Percentiles rank a stretch among this genome's conserved stretches.
Evolutionary conservation across 2,113 vertebrate species (phyloP).

Genomic region (Phaethon lepturus): DNA sequence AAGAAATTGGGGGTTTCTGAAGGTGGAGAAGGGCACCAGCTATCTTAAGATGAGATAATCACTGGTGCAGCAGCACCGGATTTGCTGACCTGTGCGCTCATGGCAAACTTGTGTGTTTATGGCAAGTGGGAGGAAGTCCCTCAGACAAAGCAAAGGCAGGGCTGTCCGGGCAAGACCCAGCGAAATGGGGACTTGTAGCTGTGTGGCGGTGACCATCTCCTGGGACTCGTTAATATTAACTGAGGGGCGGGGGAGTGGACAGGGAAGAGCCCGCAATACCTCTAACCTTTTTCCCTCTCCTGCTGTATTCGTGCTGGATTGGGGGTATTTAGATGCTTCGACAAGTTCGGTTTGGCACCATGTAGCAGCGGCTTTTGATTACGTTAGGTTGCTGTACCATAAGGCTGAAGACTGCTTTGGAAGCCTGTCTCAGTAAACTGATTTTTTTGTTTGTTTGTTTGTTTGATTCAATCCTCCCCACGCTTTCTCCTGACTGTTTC

Average conservation of each 20-base stretch:
- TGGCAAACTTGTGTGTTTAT: not conserved
- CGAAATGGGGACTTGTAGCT: not conserved
- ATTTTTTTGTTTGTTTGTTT: not conserved
- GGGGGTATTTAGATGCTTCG: not conserved
- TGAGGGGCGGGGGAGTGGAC: not conserved
- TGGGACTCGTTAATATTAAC: not conserved
- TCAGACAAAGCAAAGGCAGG: not conserved
- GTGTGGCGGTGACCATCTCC: not conserved
- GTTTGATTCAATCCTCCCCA: not conserved
- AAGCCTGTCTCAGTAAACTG: not conserved
- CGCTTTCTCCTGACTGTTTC: not conserved
- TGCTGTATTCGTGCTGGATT: not conserved
- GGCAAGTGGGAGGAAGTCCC: not conserved
- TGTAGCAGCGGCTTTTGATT: not conserved
- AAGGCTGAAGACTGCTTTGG: not conserved
- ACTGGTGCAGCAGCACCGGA: fast-evolving
- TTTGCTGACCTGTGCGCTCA: not conserved
- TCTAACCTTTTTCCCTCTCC: not conserved
- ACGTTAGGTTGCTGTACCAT: not conserved
- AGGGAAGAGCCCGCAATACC: not conserved
- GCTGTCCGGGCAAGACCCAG: not conserved
- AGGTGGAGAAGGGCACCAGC: not conserved
- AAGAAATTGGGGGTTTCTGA: not conserved
- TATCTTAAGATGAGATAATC: not conserved
- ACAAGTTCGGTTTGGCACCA: not conserved